Percentiles rank a stretch among this genome's conserved stretches.
Evolutionary conservation across 35 echinoderm and acorn worm genomes (phyloP).

Genomic region (Acanthaster planci): DNA sequence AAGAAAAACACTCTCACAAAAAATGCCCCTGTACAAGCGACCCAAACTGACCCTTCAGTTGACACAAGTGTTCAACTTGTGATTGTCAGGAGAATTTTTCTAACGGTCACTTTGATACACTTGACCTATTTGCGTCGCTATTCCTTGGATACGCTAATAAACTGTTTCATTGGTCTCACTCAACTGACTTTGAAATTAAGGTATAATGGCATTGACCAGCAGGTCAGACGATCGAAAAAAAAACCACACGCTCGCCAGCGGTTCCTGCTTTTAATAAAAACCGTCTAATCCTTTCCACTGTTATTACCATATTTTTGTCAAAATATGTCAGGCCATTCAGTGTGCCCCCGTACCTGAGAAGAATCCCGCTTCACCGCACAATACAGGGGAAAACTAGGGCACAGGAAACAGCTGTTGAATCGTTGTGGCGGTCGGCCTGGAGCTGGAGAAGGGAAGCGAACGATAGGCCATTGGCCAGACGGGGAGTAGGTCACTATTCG

Average conservation of each 20-base stretch:
- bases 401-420: background rate
- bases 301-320: conserved; percentile 5
- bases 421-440: background rate
- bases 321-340: background rate
- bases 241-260: conserved; percentile 8
- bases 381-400: conserved; percentile 1
- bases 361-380: conserved; percentile 10
- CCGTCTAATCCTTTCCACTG: background rate
- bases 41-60: no score
- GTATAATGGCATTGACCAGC: no score
- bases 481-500: conserved; percentile 16
- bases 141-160: no score
- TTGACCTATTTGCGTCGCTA: no score
- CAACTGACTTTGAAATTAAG: no score
- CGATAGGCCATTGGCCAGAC: conserved; percentile 22
- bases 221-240: no score
- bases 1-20: no score
- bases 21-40: no score
- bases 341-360: background rate
- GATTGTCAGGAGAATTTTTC: no score
- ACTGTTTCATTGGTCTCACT: no score
- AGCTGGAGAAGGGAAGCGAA: conserved; percentile 16
- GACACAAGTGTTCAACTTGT: no score
- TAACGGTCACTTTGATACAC: no score
- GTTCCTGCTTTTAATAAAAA: background rate